Evolutionary conservation across 1,140 invertebrate species (phyloP).

Genomic region (Ceratosolen solmsi): DNA sequence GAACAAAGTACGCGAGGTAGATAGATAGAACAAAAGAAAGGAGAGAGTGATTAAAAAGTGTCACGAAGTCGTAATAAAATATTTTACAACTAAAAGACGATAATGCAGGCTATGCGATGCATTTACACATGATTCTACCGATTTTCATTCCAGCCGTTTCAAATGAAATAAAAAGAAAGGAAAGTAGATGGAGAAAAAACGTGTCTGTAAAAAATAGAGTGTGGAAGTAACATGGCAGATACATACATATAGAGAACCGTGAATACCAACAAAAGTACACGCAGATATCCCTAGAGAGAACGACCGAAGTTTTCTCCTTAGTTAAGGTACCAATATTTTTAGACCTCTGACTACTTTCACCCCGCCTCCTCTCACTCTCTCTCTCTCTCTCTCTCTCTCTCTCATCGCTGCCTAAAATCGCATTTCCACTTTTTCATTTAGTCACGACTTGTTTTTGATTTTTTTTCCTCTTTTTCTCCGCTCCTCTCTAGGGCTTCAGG

Average conservation of each 20-base stretch:
- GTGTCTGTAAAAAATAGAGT: too few relatives aligned
- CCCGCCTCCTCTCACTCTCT: conserved; percentile 17
- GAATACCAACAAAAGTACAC: conserved; percentile 18
- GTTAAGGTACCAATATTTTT: conserved; percentile 67
- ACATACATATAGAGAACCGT: conserved; percentile 1
- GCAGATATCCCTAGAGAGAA: not conserved
- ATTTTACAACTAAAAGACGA: conserved; percentile 25
- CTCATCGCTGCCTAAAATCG: conserved; percentile 54
- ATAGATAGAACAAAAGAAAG: not conserved
- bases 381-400: too few relatives aligned
- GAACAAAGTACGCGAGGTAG: too few relatives aligned
- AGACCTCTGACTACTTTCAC: conserved; percentile 52
- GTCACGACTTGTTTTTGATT: conserved; percentile 9
- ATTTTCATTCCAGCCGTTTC: not conserved
- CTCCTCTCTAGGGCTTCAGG: conserved; percentile 29
- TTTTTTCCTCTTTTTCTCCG: not conserved
- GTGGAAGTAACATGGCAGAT: too few relatives aligned
- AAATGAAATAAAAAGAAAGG: not conserved
- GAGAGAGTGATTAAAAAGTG: not conserved
- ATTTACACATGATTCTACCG: not conserved
- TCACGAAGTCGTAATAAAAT: too few relatives aligned
- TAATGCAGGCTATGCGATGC: not conserved
- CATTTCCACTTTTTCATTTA: conserved; percentile 45
- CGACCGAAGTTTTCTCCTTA: conserved; percentile 63
- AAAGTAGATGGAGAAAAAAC: not conserved